Evolutionary conservation across 64 coral and sea anemone species (phyloP).

Genomic region (Montipora cactus): DNA sequence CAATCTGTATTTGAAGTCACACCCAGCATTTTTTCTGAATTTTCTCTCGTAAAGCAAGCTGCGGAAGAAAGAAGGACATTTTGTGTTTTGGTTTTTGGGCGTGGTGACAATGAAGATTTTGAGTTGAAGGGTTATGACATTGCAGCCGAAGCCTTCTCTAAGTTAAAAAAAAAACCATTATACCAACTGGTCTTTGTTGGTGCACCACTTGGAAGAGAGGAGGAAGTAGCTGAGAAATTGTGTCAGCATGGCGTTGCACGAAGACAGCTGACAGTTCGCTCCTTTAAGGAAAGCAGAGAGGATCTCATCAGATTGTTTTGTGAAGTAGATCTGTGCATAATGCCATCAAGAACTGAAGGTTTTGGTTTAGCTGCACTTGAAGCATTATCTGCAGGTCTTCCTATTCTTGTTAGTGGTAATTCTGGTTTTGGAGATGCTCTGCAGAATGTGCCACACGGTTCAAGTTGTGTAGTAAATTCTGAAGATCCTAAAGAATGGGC

Average conservation of each 20-base stretch:
- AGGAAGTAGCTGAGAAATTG: no score
- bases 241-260: no score
- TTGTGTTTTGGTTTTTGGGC: no score
- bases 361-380: constrained; percentile 5
- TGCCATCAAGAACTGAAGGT: constrained; percentile 39
- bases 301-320: neutral
- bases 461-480: neutral
- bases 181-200: no score
- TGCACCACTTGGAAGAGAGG: no score
- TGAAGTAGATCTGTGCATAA: constrained; percentile 31
- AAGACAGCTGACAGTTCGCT: neutral
- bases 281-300: constrained; percentile 23
- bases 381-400: constrained; percentile 36
- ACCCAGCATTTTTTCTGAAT: no score
- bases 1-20: no score
- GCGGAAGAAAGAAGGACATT: no score
- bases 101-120: no score
- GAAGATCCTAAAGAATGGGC: constrained; percentile 24
- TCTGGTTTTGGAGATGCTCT: constrained; percentile 19
- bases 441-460: neutral
- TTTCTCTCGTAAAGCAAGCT: accelerated
- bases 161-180: no score
- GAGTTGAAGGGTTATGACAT: no score
- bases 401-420: constrained; percentile 27
- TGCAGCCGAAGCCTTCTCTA: no score